phyloP scores from a whole-genome alignment of 1,140 invertebrate species.

The Hesperophylax magnus region DNA sequence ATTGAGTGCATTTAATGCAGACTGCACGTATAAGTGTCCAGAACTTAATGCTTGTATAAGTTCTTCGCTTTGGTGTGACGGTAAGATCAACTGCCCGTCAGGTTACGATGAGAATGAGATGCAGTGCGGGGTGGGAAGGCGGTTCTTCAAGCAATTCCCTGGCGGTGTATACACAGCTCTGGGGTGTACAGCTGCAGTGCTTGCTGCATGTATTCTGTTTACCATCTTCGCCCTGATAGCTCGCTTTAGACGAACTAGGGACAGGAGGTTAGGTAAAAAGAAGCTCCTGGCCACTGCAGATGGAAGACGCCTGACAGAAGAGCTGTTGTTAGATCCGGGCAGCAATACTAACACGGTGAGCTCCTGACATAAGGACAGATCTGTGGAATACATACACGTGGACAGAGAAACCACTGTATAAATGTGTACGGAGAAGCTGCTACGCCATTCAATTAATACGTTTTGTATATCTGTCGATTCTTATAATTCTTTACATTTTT shows the following conservation, averaged over 20 bases:
- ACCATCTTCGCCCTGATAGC: slow-evolving; percentile 67
- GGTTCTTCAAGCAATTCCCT: slow-evolving; percentile 65
- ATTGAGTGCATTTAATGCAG: slow-evolving; percentile 66
- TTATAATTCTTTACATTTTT: no score
- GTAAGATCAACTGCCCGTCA: slow-evolving; percentile 85
- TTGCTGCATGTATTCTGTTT: slow-evolving; percentile 72
- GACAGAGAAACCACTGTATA: slow-evolving; percentile 91
- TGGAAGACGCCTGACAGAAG: slow-evolving; percentile 72
- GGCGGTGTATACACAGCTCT: slow-evolving; percentile 70
- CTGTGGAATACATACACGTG: slow-evolving; percentile 91
- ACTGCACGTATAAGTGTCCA: slow-evolving; percentile 84
- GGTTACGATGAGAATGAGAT: slow-evolving; percentile 85
- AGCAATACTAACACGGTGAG: slow-evolving; percentile 70
- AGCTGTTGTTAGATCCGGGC: slow-evolving; percentile 73
- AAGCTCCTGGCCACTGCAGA: slow-evolving; percentile 68
- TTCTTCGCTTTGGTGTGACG: slow-evolving; percentile 89
- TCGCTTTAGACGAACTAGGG: slow-evolving; percentile 61
- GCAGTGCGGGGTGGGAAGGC: slow-evolving; percentile 76
- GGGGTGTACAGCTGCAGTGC: slow-evolving; percentile 71
- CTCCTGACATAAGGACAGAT: slow-evolving; percentile 88
- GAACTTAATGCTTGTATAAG: slow-evolving; percentile 92
- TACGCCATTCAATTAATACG: not conserved
- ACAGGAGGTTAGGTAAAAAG: slow-evolving; percentile 70
- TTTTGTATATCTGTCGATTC: no score
- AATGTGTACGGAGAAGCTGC: slow-evolving; percentile 62